These are phyloP conservation scores for Hyppa rectilinea DNA, from an alignment of 2,888 invertebrate genomes.

Conservation along the genomic window DNA sequence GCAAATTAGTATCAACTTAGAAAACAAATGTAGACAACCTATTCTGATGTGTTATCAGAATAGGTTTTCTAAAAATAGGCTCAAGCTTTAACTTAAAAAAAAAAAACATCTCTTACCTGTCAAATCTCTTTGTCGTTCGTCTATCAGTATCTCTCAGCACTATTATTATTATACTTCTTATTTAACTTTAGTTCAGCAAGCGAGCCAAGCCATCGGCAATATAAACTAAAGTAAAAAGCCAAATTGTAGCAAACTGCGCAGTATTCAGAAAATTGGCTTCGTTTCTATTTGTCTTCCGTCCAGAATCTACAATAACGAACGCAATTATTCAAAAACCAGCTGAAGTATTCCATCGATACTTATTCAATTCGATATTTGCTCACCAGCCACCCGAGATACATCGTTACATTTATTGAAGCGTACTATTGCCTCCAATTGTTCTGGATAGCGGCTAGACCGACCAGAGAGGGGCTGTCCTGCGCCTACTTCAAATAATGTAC, in stretches of 20 bases:
- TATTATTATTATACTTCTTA: neutral
- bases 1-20: neutral
- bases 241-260: constrained; percentile 32
- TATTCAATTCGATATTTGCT: constrained; percentile 65
- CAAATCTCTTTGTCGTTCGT: neutral
- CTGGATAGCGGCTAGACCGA: constrained; percentile 49
- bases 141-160: neutral
- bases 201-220: constrained; percentile 2
- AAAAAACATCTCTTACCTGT: neutral
- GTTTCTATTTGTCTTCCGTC: constrained; percentile 44
- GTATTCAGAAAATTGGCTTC: constrained; percentile 56
- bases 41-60: no score
- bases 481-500: constrained; percentile 60
- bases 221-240: constrained; percentile 29
- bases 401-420: constrained; percentile 69
- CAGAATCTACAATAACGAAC: constrained; percentile 52
- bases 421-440: constrained; percentile 69
- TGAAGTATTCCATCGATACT: constrained; percentile 54
- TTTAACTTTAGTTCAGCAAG: neutral
- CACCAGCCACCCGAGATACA: constrained; percentile 54
- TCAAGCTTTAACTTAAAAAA: neutral
- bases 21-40: neutral
- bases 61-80: neutral
- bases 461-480: constrained; percentile 50
- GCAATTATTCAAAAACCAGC: constrained; percentile 58